Base-by-base conservation (phyloP, 1,140 invertebrate species). In the Neotoxoptera formosana region DNA sequence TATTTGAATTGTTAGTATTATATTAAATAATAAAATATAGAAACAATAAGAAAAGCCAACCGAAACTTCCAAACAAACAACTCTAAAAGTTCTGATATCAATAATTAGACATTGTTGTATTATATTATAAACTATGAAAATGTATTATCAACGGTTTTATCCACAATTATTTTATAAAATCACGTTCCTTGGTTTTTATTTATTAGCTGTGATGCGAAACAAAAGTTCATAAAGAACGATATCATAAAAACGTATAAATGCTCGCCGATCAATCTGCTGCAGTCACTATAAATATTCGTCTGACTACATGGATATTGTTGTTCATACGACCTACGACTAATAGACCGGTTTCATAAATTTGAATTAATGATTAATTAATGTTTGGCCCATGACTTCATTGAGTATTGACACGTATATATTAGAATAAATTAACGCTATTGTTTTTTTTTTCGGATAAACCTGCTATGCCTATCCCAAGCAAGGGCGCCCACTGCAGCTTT, bases 291-390 rank as follows among this genome's bases (percentile, higher is more conserved):
- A 67, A n/a, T 67, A 67, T 76, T 76, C 60, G n/a, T n/a, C 14
- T 76, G 60, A n/a, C 60, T 6, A 20, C n/a, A 76, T 34, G 51
- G 21, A 76, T 76, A 21, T n/a, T 6, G n/a, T 76, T 11, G 60
- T 76, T 76, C 60, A 14, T n/a, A 76, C 60, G n/a, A 17, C 51
- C 21, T 23, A n/a, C 14, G 6, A 76, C 60, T 76, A n/a, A 76
- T 76, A 76, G 11, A 34, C 60, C 14, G n/a, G n/a, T 76, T 67
- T n/a, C 30, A 1, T 76, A 76, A 0, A 20, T 76, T 76, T 76
- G n/a, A 76, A 76, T 76, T 76, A 76, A 17, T 76, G 60, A 76
- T 76, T 76, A 34, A 76, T 76, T 76, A 76, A 76, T 76, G n/a
- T 76, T 76, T 8, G 7, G 11, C 30, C 30, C 1, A 76, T 30